Percentiles rank a stretch among this genome's conserved stretches.
These are phyloP conservation scores for Melanogrammus aeglefinus DNA, from an alignment of 2,797 vertebrate species.

Conservation along the genomic window DNA sequence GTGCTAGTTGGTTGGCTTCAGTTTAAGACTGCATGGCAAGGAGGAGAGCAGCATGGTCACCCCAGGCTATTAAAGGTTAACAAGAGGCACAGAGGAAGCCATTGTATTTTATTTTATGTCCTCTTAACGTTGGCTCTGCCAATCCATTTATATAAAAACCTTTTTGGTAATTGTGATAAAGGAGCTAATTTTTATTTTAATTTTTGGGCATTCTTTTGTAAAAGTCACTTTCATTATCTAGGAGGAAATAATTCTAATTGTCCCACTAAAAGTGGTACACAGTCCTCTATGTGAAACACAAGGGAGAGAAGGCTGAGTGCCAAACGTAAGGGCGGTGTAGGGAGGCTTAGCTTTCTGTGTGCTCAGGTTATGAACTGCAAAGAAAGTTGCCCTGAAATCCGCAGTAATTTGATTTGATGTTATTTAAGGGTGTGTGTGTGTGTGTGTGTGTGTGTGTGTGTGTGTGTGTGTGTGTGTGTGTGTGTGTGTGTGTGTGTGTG, in stretches of 20 bases:
- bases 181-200: background rate
- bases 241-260: background rate
- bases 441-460: background rate
- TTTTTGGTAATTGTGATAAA: background rate
- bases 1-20: background rate
- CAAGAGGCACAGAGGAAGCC: background rate
- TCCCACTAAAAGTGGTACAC: background rate
- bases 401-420: conserved; percentile 70
- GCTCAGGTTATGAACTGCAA: conserved; percentile 51
- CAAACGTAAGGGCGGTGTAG: background rate
- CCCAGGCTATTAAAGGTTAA: background rate
- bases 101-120: background rate
- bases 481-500: conserved; percentile 11
- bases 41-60: background rate
- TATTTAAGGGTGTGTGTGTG: conserved; percentile 54
- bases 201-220: background rate
- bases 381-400: conserved; percentile 54
- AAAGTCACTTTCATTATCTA: background rate
- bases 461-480: conserved; percentile 15
- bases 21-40: background rate
- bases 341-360: conserved; percentile 30
- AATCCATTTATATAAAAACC: background rate
- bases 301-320: background rate
- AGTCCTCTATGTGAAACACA: background rate
- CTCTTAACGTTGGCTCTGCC: background rate